Percentiles rank a stretch among this genome's conserved stretches.
phyloP scores from a whole-genome alignment of 2,797 vertebrate species.

The Channa striata region DNA sequence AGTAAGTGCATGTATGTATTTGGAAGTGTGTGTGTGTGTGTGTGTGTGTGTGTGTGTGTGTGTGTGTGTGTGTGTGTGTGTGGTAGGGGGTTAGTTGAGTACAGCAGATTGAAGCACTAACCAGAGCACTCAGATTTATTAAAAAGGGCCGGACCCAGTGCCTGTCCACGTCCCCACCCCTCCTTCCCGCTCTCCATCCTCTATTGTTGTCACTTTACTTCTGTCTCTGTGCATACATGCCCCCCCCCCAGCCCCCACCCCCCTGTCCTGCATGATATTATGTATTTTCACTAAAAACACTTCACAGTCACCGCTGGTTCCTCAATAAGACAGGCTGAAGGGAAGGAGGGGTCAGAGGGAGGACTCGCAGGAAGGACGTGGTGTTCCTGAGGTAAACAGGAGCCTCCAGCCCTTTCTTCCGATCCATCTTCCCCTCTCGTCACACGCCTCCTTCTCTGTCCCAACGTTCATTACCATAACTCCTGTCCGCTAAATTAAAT shows the following conservation, averaged over 20 bases:
- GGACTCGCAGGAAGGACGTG: conserved; percentile 71
- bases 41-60: conserved; percentile 41
- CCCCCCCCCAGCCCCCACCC: background rate
- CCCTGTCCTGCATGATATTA: conserved; percentile 75
- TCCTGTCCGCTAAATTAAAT: conserved; percentile 84
- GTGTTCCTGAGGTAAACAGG: conserved; percentile 77
- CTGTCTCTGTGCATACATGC: conserved; percentile 75
- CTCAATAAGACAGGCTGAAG: conserved; percentile 60
- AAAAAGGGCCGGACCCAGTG: conserved; percentile 78
- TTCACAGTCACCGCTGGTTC: conserved; percentile 63
- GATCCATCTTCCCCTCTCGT: conserved; percentile 46
- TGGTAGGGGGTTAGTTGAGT: conserved; percentile 70
- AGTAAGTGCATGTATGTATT: conserved; percentile 72
- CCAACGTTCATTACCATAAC: conserved; percentile 83
- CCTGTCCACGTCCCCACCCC: conserved; percentile 36
- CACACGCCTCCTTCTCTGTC: conserved; percentile 39
- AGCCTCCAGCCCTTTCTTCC: conserved; percentile 49
- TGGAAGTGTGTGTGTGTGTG: conserved; percentile 36
- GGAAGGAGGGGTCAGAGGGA: conserved; percentile 27
- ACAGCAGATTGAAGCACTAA: conserved; percentile 83
- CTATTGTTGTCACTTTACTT: conserved; percentile 83
- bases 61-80: no score
- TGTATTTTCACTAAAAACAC: conserved; percentile 69
- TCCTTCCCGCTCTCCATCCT: conserved; percentile 55
- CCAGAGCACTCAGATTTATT: conserved; percentile 87